A percentile compares a stretch with the other conserved stretches of the same genome.
phyloP scores from a whole-genome alignment of 1,140 invertebrate species.

The Leptinotarsa lineolata region DNA sequence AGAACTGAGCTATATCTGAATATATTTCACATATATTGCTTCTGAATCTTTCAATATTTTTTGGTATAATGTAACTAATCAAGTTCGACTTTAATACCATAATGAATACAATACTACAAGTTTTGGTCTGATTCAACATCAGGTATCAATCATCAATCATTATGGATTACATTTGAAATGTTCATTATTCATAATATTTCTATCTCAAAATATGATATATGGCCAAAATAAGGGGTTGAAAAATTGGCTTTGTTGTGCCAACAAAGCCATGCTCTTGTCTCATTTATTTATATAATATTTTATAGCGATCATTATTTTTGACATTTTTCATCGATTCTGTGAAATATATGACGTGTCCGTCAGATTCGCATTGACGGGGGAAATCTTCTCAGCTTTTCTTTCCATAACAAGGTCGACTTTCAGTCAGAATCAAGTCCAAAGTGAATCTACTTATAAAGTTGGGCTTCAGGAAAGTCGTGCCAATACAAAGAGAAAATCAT shows the following conservation, averaged over 20 bases:
- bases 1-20: too few species aligned
- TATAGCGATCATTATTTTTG: slow-evolving; percentile 18
- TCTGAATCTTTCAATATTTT: too few species aligned
- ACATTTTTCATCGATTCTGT: neutral
- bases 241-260: neutral
- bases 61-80: too few species aligned
- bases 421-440: slow-evolving; percentile 1
- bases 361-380: slow-evolving; percentile 6
- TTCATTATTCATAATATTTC: too few species aligned
- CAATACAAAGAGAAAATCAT: slow-evolving; percentile 14
- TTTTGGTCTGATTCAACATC: neutral
- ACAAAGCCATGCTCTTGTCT: neutral
- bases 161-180: too few species aligned
- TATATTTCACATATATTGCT: too few species aligned
- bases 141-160: neutral
- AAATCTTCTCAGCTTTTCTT: slow-evolving; percentile 1
- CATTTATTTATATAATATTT: slow-evolving; percentile 4
- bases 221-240: neutral
- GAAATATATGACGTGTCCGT: slow-evolving; percentile 18
- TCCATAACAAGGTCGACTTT: slow-evolving; percentile 9
- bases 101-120: too few species aligned
- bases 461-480: neutral
- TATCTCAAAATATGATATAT: too few species aligned
- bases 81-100: too few species aligned
- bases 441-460: slow-evolving; percentile 19